Base-by-base conservation (phyloP, 2,888 invertebrate species). In the Germaria angustata region DNA sequence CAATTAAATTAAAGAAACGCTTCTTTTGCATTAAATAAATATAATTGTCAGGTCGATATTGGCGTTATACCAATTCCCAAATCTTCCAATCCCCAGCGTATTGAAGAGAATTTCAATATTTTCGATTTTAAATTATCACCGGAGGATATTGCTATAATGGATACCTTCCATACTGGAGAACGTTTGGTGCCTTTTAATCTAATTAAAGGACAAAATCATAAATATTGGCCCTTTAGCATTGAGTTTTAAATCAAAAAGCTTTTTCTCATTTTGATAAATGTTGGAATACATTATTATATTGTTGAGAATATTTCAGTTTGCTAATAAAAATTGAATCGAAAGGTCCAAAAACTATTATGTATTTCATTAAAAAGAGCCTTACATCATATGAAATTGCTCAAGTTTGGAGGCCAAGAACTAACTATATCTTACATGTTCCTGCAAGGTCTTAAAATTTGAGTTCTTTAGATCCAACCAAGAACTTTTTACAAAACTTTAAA, bases 11-110 rank as follows among this genome's bases (percentile, higher is more conserved):
- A 20, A 24, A 24, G n/a, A 65, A 34, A 9, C 32, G 6, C 20
- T 34, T 63, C 5, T 28, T 22, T n/a, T 20, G 11, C 11, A 34
- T 5, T 20, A 17, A 1, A 17, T 20, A 57, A 34, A 20, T 39
- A 55, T 22, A 17, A 66, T 86, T 69, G 24, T 88, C 88, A 93
- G 93, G 86, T 93, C 22, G 92, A 93, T 51, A 88, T 92, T 69
- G 92, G 92, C 6, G 87, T 92, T 0, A 90, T 93, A 46, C 93
- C 93, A 0, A 93, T 94, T 44, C 94, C 94, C 0, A 94, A 93
- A 87, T 93, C 94, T 0, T 91, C 92, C 0, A 93, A 93, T 78
- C 44, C 85, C 1, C 86, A 88, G 0, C 92, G 93, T 41, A 91
- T 94, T 3, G 87, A 88, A 46, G 90, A 92, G 81, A 94, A 94